These are phyloP conservation scores for Labeo rohita DNA, from an alignment of 2,113 vertebrate genomes.

Conservation along the genomic window DNA sequence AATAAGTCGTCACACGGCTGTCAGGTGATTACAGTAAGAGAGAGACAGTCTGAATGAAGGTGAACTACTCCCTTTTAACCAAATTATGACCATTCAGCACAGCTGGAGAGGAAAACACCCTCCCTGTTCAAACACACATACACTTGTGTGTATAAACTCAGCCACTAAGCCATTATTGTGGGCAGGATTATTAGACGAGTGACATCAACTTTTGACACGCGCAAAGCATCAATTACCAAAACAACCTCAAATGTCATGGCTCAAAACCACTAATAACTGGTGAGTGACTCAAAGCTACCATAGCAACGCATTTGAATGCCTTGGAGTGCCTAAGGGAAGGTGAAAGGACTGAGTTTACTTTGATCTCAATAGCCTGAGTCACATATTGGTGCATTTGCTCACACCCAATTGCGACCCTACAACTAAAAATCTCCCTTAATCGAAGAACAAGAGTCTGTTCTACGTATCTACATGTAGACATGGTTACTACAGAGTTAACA, in stretches of 20 bases:
- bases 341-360: background rate
- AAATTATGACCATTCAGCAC: constrained; percentile 59
- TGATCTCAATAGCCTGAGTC: constrained; percentile 10
- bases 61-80: constrained; percentile 63
- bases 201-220: background rate
- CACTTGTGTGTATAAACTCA: background rate
- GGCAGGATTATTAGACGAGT: constrained; percentile 27
- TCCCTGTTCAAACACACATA: background rate
- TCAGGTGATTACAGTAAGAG: background rate
- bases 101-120: background rate
- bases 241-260: background rate
- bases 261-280: constrained; percentile 33
- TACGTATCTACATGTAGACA: background rate
- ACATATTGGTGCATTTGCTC: background rate
- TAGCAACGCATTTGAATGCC: constrained; percentile 36
- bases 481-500: background rate
- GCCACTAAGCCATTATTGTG: background rate
- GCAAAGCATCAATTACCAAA: constrained; percentile 23
- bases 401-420: background rate
- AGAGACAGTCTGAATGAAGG: constrained; percentile 25
- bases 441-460: background rate
- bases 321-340: constrained; percentile 4
- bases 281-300: background rate
- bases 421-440: background rate
- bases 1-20: background rate